phyloP scores from a whole-genome alignment of 2,888 invertebrate species.

The Phyto melanocephala region DNA sequence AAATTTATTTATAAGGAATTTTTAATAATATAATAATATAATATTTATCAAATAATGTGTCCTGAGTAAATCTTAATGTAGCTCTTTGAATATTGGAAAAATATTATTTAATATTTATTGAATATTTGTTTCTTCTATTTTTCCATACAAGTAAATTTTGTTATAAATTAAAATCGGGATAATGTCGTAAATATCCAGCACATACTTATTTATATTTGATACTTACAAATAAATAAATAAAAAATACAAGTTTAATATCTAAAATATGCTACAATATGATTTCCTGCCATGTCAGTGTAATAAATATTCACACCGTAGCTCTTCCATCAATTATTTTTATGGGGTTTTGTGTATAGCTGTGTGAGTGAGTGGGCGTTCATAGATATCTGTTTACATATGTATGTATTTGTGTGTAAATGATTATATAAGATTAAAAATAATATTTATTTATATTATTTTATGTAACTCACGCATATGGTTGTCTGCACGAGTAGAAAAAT shows the following conservation, averaged over 20 bases:
- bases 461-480: background rate
- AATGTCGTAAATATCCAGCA: background rate
- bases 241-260: slow-evolving; percentile 1
- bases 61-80: no score
- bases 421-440: slow-evolving; percentile 1
- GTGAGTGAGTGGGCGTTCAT: background rate
- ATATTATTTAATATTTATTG: background rate
- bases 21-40: no score
- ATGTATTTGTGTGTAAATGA: background rate
- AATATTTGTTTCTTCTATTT: background rate
- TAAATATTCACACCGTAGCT: slow-evolving; percentile 37
- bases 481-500: background rate
- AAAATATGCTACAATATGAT: background rate
- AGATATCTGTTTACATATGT: background rate
- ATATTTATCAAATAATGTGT: no score
- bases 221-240: background rate
- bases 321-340: slow-evolving; percentile 36
- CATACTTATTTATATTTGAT: background rate
- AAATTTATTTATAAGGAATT: no score
- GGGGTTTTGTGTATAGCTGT: background rate
- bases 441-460: slow-evolving; percentile 14
- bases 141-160: background rate
- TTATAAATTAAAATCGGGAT: background rate
- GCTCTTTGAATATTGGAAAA: no score
- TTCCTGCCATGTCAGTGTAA: background rate